A percentile compares a stretch with the other conserved stretches of the same genome.
Conservation (phyloP, 2,113 vertebrate genomes). For the Eonycteris spelaea region DNA sequence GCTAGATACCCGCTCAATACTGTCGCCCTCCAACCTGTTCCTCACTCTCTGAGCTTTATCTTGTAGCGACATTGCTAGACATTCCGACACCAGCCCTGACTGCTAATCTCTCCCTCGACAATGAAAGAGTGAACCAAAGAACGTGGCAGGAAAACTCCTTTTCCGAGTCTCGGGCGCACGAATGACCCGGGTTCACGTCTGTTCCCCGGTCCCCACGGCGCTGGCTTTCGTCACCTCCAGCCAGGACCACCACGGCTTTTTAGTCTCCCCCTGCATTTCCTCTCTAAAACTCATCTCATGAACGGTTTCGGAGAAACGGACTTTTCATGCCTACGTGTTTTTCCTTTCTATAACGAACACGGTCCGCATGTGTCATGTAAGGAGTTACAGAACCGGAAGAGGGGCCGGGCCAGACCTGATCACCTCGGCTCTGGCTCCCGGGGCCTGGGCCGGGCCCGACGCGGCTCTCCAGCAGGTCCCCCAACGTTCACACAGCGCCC, state of each 20-base stretch:
- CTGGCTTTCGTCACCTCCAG: background rate
- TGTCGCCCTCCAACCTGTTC: background rate
- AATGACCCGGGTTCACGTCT: background rate
- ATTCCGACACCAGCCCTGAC: background rate
- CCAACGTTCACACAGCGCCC: fast-evolving
- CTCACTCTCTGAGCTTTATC: background rate
- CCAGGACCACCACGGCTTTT: fast-evolving
- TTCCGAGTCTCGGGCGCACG: too few species aligned
- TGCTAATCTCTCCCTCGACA: too few species aligned
- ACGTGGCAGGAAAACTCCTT: too few species aligned
- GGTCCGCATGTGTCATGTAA: background rate
- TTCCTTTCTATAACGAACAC: background rate
- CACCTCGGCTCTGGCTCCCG: background rate
- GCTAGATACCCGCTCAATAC: too few species aligned
- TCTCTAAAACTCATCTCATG: background rate
- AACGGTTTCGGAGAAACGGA: background rate
- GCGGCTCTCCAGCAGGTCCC: fast-evolving
- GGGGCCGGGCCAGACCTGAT: background rate
- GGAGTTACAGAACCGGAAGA: background rate
- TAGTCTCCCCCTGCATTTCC: background rate
- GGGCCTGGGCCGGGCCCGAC: fast-evolving
- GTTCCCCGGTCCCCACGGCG: background rate
- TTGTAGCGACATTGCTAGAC: background rate
- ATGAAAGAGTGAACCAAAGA: background rate
- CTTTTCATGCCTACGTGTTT: background rate